phyloP scores from a whole-genome alignment of 92 coral and sea anemone species.

The Porites lobata region DNA sequence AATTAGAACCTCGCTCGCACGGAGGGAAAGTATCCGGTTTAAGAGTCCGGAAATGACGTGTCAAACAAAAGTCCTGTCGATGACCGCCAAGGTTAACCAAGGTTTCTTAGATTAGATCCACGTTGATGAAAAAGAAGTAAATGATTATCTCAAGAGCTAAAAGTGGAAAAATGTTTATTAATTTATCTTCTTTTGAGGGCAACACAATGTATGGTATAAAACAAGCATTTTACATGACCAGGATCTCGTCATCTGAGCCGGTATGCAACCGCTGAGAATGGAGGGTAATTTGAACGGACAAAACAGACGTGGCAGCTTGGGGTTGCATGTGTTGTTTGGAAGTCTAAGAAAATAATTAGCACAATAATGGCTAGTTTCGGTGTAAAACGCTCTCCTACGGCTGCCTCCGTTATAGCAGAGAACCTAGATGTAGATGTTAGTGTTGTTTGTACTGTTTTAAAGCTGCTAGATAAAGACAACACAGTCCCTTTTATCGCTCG shows the following conservation, averaged over 20 bases:
- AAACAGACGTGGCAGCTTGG: too few relatives aligned
- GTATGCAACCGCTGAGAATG: conserved; percentile 29
- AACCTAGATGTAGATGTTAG: conserved; percentile 49
- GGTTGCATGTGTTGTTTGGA: not conserved
- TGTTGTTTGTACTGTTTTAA: conserved; percentile 63
- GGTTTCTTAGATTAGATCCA: too few relatives aligned
- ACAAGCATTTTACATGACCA: too few relatives aligned
- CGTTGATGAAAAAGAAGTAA: too few relatives aligned
- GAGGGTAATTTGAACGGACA: conserved; percentile 24
- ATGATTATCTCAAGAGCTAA: too few relatives aligned
- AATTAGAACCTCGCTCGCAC: conserved; percentile 31
- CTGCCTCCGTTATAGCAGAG: conserved; percentile 63
- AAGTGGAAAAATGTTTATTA: too few relatives aligned
- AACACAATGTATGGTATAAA: too few relatives aligned
- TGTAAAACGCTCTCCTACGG: not conserved
- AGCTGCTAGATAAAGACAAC: conserved; percentile 81
- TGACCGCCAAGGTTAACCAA: too few relatives aligned
- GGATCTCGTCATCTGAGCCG: not conserved
- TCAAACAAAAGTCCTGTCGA: too few relatives aligned
- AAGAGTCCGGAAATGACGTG: too few relatives aligned
- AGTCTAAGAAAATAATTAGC: too few relatives aligned
- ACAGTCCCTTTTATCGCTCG: conserved; percentile 96
- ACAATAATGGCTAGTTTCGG: conserved; percentile 8
- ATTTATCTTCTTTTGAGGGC: too few relatives aligned
- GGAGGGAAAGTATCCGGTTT: conserved; percentile 34